Evolutionary conservation across 2,113 vertebrate genomes (phyloP).

Genomic region (Panthera uncia): DNA sequence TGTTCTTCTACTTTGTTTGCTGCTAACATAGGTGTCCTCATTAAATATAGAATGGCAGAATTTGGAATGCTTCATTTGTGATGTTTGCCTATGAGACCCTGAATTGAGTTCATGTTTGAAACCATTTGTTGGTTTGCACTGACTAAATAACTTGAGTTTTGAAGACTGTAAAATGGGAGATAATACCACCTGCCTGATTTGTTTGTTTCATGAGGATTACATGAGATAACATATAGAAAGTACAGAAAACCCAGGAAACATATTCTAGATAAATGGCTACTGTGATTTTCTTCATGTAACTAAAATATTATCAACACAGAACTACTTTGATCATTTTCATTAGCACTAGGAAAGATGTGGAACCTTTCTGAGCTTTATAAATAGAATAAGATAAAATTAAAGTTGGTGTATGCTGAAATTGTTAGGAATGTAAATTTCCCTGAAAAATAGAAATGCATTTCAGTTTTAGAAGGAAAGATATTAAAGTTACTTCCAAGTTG

Average conservation of each 20-base stretch:
- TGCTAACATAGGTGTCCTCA: neutral
- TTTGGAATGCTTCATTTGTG: neutral
- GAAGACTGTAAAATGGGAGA: neutral
- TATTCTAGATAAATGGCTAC: neutral
- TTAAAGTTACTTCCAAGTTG: slow-evolving; percentile 5
- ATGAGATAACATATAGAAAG: neutral
- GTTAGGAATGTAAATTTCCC: slow-evolving; percentile 49
- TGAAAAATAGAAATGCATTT: slow-evolving; percentile 39
- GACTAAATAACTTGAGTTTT: neutral
- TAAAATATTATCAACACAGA: neutral
- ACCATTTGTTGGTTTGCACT: neutral
- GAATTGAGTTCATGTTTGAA: neutral
- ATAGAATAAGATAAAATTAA: slow-evolving; percentile 44
- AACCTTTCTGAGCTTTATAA: slow-evolving; percentile 20
- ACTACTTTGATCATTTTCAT: slow-evolving; percentile 20
- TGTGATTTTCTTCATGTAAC: slow-evolving; percentile 12
- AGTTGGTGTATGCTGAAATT: slow-evolving; percentile 46
- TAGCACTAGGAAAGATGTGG: neutral
- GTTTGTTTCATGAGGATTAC: neutral
- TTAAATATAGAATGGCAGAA: neutral
- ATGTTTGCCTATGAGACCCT: neutral
- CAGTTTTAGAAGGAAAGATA: slow-evolving; percentile 32
- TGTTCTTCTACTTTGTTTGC: neutral
- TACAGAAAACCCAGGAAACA: neutral
- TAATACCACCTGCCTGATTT: neutral